Evolutionary conservation across 2,797 vertebrate genomes (phyloP).

Genomic region (Huso huso): DNA sequence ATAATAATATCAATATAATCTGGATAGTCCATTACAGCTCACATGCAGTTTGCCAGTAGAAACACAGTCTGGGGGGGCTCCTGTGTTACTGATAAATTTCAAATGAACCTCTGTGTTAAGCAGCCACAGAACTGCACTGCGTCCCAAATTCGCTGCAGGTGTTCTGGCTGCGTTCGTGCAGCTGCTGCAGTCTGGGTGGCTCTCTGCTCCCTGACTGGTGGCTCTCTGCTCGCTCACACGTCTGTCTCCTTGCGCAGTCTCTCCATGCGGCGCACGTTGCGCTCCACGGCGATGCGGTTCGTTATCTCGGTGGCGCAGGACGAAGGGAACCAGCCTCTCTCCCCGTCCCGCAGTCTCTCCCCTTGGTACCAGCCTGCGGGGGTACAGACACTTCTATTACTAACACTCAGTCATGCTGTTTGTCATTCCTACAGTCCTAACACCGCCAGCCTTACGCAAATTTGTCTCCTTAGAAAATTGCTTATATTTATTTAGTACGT

Average conservation of each 20-base stretch:
- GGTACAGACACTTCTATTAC: background rate
- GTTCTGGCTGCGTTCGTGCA: too few species aligned
- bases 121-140: too few species aligned
- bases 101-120: background rate
- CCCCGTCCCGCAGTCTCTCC: conserved; percentile 79
- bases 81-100: background rate
- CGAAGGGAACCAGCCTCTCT: conserved; percentile 85
- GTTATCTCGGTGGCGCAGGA: conserved; percentile 76
- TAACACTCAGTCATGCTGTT: background rate
- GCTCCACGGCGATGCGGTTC: conserved; percentile 59
- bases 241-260: conserved; percentile 83
- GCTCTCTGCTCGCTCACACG: conserved; percentile 50
- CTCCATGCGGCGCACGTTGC: conserved; percentile 82
- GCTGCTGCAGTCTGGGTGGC: background rate
- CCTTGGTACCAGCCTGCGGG: conserved; percentile 75
- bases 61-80: too few species aligned
- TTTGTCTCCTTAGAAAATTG: too few species aligned
- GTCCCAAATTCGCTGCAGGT: background rate
- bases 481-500: too few species aligned
- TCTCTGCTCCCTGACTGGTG: background rate
- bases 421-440: background rate
- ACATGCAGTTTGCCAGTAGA: too few species aligned
- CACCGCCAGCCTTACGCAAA: too few species aligned
- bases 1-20: too few species aligned
- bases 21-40: too few species aligned